phyloP scores from a whole-genome alignment of 1,140 invertebrate species.

The Hycleus cichorii region DNA sequence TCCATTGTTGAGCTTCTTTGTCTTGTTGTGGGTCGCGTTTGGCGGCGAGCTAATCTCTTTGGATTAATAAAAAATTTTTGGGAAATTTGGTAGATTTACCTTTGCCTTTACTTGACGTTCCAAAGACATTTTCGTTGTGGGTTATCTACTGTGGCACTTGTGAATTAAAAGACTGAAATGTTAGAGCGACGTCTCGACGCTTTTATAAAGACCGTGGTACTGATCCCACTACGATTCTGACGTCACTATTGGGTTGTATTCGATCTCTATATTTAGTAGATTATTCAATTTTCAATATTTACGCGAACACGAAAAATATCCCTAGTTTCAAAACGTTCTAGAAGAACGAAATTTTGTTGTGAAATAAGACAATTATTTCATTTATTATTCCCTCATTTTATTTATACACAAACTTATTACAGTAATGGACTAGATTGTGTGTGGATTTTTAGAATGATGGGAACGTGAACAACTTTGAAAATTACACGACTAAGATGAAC shows the following conservation, averaged over 20 bases:
- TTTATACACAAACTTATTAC: conserved; percentile 14
- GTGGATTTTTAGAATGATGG: conserved; percentile 3
- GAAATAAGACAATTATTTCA: conserved; percentile 7
- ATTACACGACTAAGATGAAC: conserved; percentile 14
- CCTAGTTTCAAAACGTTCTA: conserved; percentile 4
- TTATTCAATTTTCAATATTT: conserved; percentile 31
- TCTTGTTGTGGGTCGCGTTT: conserved; percentile 86
- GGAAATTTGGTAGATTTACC: conserved; percentile 44
- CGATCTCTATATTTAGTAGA: conserved; percentile 31
- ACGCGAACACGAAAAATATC: too few species aligned
- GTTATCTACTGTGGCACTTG: conserved; percentile 12
- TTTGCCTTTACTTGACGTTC: conserved; percentile 73
- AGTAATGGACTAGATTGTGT: conserved; percentile 13
- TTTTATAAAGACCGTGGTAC: conserved; percentile 28
- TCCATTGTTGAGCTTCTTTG: conserved; percentile 84
- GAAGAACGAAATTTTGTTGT: conserved; percentile 1
- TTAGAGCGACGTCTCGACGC: conserved; percentile 21
- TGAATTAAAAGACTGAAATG: conserved; percentile 22
- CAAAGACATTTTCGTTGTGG: conserved; percentile 56
- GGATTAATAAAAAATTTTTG: conserved; percentile 14
- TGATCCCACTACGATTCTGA: conserved; percentile 3
- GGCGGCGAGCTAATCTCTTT: conserved; percentile 62
- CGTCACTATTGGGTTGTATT: too few species aligned
- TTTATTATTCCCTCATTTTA: conserved; percentile 15
- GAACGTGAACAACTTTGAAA: conserved; percentile 12